Evolutionary conservation across 2,113 vertebrate genomes (phyloP).

Genomic region (Promerops cafer): DNA sequence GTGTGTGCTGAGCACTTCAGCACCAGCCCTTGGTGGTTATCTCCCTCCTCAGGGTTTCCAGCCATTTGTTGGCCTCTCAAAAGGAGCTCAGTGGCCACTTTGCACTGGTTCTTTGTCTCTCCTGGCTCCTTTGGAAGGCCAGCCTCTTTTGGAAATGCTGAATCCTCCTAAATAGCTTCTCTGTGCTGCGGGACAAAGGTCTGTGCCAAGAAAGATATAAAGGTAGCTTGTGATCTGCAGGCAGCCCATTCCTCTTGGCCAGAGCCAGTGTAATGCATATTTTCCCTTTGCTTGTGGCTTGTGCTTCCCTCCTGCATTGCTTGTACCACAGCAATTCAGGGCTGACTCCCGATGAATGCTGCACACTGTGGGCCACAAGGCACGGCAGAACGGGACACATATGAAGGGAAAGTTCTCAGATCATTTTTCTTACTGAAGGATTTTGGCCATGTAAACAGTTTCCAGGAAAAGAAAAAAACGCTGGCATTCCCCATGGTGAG

Average conservation of each 20-base stretch:
- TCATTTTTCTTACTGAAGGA: slow-evolving; percentile 45
- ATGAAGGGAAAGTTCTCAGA: slow-evolving; percentile 22
- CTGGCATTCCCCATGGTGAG: slow-evolving; percentile 19
- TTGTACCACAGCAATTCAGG: slow-evolving; percentile 41
- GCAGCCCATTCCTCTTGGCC: slow-evolving; percentile 33
- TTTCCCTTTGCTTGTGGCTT: slow-evolving; percentile 52
- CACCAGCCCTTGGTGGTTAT: not conserved
- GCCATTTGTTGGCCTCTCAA: not conserved
- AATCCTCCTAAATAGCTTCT: slow-evolving; percentile 10
- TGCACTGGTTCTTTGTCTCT: slow-evolving; percentile 2
- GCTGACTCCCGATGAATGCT: slow-evolving; percentile 41
- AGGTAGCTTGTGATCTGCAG: slow-evolving; percentile 38
- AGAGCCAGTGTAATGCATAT: not conserved
- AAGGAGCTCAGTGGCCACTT: not conserved
- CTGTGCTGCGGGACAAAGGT: slow-evolving; percentile 29
- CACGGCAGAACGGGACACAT: slow-evolving; percentile 4
- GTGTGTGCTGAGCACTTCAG: not conserved
- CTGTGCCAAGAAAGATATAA: slow-evolving; percentile 50
- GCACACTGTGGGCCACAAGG: slow-evolving; percentile 30
- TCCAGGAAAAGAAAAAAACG: not conserved
- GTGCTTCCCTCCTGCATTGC: slow-evolving; percentile 37
- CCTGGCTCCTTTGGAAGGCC: not conserved
- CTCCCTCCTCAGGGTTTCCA: not conserved
- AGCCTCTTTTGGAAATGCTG: not conserved
- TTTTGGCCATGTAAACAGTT: slow-evolving; percentile 22